Base-by-base conservation (phyloP, 2,888 invertebrate genomes). In the Lathronympha strigana region DNA sequence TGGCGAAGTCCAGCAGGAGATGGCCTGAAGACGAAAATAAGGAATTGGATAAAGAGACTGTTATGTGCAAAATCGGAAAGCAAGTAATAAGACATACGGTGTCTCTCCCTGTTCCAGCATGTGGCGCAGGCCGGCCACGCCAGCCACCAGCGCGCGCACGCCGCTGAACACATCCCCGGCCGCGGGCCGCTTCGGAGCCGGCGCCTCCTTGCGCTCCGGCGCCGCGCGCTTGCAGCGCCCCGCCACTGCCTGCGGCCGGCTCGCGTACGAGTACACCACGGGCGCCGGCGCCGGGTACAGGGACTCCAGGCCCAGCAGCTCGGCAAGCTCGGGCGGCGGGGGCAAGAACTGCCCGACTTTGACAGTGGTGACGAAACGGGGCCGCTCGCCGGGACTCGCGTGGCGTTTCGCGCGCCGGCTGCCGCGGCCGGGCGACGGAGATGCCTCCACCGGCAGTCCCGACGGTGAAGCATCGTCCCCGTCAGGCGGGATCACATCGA, bases 321-420 rank as follows among this genome's bases (percentile, higher is more conserved):
- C 84, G 6, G 96, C 95, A 47, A 95, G 86, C 76, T 94, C 94
- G n/a, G 94, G 94, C 0, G 96, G 95, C 4, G 97, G 97, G 77
- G 95, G 94, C 70, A 97, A 86, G 80, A 97, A 97, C 75, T 95
- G 94, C 2, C 97, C 97, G 58, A 94, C 94, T 73, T 95, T 95
- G 47, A 97, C 97, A 0, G 96, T 96, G 9, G 96, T 96, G 70
- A 97, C 94, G 79, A 97, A 97, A 9, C 96, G 94, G 66, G 94
- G 94, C 67, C 82, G 82, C 25, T 84, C 84, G 43, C 61, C 61
- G 5, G 61, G 69, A 74, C 17, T 76, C 68, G 21, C 72, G 73
- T 9, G 71, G 70, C n/a, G 69, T 58, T 64, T 69, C 71, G 55
- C 73, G 76, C 62, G 73, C 61, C 60, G 76, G 70, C 53, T 76